Evolutionary conservation across 2,888 invertebrate genomes (phyloP), one percentile per base, ranked within the genome.

Genomic region (Acleris sparsana): DNA sequence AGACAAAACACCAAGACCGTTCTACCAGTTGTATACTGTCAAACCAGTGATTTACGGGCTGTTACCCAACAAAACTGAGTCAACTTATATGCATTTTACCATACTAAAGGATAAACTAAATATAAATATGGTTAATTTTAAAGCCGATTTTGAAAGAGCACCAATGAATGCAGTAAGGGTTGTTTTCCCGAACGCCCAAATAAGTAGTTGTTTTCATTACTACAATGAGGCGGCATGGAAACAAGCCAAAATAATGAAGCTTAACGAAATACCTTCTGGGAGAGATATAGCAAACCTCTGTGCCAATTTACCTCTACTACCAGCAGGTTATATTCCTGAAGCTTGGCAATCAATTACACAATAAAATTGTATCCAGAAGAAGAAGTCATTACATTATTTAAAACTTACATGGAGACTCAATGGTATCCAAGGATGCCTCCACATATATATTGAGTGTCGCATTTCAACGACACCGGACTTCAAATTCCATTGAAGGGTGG

Each of bases 371-470:
- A 17, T 48, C n/a, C 48, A 48, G 48, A 48, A 48, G 18, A n/a
- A 18, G 17, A 48, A 48, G 48, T 48, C 11, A 53, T 22, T 53
- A 29, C 53, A 53, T 18, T 17, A 48, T 48, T 48, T 2, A 17
- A 48, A 48, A 48, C n/a, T 17, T 48, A 48, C 48, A 48, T 48
- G 48, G 48, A 48, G 48, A 48, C 1, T 48, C 48, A 48, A 48
- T 48, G 48, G 48, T 48, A 9, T 18, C 48, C 48, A 17, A 48
- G 48, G 18, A 17, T 17, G 48, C 48, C 48, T 48, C 6, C 48
- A 48, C 3, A n/a, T n/a, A 48, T 48, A 48, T 48, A 17, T 48
- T 48, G 48, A 48, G 48, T 48, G 18, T 48, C 48, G 17, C n/a
- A 48, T 48, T n/a, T 48, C 2, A 48, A 17, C 48, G 1, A 48